These are phyloP conservation scores for Plectropomus leopardus DNA, from an alignment of 2,113 vertebrate species.

Conservation along the genomic window DNA sequence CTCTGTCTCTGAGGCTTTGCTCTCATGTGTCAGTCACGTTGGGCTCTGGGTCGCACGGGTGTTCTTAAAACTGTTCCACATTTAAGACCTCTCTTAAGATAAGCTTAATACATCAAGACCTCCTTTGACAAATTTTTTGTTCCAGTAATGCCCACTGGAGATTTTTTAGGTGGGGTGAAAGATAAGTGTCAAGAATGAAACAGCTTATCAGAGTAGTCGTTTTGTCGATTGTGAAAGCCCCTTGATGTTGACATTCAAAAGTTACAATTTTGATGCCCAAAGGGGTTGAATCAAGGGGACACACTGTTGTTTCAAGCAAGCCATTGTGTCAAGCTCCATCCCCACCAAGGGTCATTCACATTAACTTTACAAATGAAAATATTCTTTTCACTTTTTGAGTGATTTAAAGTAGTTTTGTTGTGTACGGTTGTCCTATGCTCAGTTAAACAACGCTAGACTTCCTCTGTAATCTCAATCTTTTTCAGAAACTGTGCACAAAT, in stretches of 20 bases:
- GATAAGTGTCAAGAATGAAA: neutral
- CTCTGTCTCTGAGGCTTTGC: slow-evolving; percentile 15
- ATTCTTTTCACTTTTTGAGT: too few species aligned
- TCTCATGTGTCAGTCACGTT: neutral
- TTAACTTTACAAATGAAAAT: too few species aligned
- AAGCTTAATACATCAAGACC: neutral
- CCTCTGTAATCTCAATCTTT: too few species aligned
- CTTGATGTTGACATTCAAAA: neutral
- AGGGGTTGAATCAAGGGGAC: neutral
- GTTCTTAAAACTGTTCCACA: neutral
- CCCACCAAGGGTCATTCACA: too few species aligned
- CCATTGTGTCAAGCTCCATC: too few species aligned
- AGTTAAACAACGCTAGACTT: too few species aligned
- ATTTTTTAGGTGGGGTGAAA: neutral
- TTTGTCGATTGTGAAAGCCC: neutral
- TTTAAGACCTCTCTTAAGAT: slow-evolving; percentile 3
- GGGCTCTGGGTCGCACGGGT: neutral
- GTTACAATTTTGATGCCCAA: neutral
- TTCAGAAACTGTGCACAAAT: too few species aligned
- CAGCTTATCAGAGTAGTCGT: neutral
- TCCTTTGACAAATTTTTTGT: slow-evolving; percentile 9
- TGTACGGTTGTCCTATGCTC: too few species aligned
- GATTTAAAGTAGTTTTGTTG: too few species aligned
- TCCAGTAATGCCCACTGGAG: neutral
- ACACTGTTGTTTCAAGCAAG: neutral